A percentile compares a stretch with the other conserved stretches of the same genome.
phyloP scores from a whole-genome alignment of 2,888 invertebrate species.

The Hyalella azteca region DNA sequence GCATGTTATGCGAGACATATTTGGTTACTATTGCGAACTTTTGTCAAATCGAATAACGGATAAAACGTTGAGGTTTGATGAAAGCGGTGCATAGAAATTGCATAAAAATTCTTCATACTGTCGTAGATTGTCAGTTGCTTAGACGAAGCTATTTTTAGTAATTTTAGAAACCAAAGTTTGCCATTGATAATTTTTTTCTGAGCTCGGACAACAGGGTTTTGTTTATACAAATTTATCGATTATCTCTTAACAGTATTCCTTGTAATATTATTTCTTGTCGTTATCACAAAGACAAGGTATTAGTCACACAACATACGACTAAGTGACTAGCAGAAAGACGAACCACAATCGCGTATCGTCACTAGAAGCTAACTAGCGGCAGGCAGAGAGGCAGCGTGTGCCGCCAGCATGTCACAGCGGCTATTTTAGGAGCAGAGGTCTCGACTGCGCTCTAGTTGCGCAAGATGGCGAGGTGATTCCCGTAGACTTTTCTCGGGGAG shows the following conservation, averaged over 20 bases:
- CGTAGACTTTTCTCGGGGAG: no score
- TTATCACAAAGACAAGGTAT: not conserved
- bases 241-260: not conserved
- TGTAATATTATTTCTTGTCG: not conserved
- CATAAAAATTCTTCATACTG: no score
- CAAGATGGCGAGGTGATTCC: not conserved
- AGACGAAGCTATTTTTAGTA: no score
- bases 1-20: no score
- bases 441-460: not conserved
- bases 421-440: conserved; percentile 9
- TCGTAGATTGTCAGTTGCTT: no score
- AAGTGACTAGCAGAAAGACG: not conserved
- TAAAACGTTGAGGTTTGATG: no score
- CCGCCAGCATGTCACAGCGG: not conserved
- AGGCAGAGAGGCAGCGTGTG: not conserved
- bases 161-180: no score
- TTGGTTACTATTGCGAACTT: no score
- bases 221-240: not conserved
- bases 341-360: not conserved
- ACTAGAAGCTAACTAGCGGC: conserved; percentile 2
- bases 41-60: no score
- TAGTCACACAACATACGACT: not conserved
- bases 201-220: no score
- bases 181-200: no score
- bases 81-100: no score